A percentile compares a stretch with the other conserved stretches of the same genome.
phyloP scores from a whole-genome alignment of 2,797 vertebrate species.

The Selene dorsalis region DNA sequence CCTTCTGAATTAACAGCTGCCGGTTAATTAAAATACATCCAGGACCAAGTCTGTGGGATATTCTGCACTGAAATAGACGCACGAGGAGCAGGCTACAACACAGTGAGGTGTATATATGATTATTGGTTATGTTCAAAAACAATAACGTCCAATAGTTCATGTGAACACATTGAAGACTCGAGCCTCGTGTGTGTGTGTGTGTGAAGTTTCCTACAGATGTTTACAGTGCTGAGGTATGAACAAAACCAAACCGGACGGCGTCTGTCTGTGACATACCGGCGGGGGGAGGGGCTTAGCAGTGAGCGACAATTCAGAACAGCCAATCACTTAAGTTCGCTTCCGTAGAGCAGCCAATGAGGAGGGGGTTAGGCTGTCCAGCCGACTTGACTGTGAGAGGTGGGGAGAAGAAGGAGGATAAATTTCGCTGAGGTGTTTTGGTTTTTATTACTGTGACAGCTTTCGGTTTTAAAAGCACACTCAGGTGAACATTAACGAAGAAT shows the following conservation, averaged over 20 bases:
- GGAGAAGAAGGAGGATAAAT: conserved; percentile 23
- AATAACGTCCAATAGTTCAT: fast-evolving
- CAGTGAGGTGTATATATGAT: background rate
- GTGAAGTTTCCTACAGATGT: conserved; percentile 20
- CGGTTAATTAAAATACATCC: conserved; percentile 27
- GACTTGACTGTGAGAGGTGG: conserved; percentile 74
- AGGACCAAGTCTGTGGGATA: background rate
- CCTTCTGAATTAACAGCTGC: conserved; percentile 7
- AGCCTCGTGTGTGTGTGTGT: background rate
- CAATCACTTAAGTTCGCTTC: conserved; percentile 61
- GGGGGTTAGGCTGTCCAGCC: conserved; percentile 31
- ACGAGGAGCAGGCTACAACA: background rate
- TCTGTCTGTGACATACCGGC: conserved; percentile 21
- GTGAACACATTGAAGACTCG: too few relatives aligned
- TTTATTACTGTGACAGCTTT: background rate
- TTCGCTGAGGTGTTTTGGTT: conserved; percentile 35
- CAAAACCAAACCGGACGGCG: conserved; percentile 2
- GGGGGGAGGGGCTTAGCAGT: conserved; percentile 22
- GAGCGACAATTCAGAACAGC: conserved; percentile 53
- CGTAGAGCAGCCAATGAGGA: conserved; percentile 69
- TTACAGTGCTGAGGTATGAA: background rate
- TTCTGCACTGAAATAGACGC: background rate
- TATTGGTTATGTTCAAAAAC: background rate
- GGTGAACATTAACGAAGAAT: background rate
- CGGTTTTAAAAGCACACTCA: background rate